phyloP scores from a whole-genome alignment of 2,888 invertebrate genomes.

The Drosophila formosana region DNA sequence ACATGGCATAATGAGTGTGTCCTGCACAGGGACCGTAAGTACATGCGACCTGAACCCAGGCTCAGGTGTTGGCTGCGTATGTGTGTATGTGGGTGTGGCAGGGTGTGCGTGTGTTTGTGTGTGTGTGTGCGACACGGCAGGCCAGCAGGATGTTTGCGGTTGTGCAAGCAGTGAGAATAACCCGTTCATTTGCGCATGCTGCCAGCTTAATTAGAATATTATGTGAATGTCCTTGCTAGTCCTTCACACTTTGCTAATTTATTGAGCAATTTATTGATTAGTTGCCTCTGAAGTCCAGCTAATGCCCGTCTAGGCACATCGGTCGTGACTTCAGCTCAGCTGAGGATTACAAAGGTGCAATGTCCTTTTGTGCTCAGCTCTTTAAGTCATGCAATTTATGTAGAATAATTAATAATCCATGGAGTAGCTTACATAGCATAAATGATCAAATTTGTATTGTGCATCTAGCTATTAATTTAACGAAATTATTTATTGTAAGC shows the following conservation, averaged over 20 bases:
- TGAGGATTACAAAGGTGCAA: conserved; percentile 7
- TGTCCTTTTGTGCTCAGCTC: neutral
- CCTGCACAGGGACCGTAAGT: conserved; percentile 39
- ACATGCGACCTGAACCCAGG: conserved; percentile 27
- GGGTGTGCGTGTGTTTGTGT: conserved; percentile 1
- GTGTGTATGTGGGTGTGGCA: conserved; percentile 6
- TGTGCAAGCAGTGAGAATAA: conserved; percentile 53
- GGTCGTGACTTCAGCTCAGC: neutral
- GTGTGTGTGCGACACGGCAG: conserved; percentile 8
- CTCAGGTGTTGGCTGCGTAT: conserved; percentile 20
- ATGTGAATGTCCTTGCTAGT: conserved; percentile 45
- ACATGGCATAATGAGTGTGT: conserved; percentile 72
- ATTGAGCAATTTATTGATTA: conserved; percentile 41
- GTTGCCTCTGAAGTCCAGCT: neutral
- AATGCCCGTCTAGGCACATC: neutral
- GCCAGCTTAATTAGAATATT: conserved; percentile 64
- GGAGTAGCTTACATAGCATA: neutral
- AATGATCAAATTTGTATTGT: too few relatives aligned
- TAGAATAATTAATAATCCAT: neutral
- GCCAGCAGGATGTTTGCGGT: conserved; percentile 70
- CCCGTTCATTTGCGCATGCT: conserved; percentile 45
- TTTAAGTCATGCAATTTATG: neutral
- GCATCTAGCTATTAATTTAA: too few relatives aligned
- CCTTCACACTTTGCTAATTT: conserved; percentile 41
- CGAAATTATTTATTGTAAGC: too few relatives aligned